Evolutionary conservation across 2,113 vertebrate species (phyloP).

Genomic region (Henicopernis longicauda): DNA sequence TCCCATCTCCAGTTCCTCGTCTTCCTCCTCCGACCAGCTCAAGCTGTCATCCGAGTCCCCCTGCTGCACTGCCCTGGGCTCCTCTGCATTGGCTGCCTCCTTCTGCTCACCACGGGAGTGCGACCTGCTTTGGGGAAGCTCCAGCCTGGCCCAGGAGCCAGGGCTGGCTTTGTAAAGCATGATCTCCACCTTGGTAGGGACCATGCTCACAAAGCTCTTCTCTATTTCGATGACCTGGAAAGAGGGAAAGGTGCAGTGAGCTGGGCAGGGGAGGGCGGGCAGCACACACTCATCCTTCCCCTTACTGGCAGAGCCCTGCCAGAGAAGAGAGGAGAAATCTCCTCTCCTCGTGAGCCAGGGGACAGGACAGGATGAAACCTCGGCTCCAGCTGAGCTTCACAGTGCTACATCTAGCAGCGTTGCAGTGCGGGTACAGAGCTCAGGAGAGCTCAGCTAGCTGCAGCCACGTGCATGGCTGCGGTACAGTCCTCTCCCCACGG

Average conservation of each 20-base stretch:
- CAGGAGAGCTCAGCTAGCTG: neutral
- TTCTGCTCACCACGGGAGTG: neutral
- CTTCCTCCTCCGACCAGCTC: conserved; percentile 76
- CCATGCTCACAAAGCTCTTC: conserved; percentile 83
- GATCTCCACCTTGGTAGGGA: conserved; percentile 91
- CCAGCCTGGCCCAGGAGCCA: conserved; percentile 88
- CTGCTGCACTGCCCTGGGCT: neutral
- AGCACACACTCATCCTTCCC: neutral
- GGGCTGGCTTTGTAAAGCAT: conserved; percentile 80
- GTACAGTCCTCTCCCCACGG: neutral
- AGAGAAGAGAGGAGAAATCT: neutral
- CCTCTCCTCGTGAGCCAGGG: neutral
- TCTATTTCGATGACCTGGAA: conserved; percentile 79
- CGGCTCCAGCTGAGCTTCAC: neutral
- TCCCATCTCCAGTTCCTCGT: conserved; percentile 41
- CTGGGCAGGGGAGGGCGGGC: neutral
- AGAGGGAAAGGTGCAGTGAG: neutral
- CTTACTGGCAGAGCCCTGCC: neutral
- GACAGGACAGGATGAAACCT: neutral
- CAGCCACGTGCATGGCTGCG: accelerated
- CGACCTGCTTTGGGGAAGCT: conserved; percentile 72
- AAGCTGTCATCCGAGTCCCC: conserved; percentile 73
- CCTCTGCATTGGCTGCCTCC: neutral
- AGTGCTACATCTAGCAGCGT: accelerated
- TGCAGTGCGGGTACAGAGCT: accelerated